Conservation (phyloP, 1,140 invertebrate species). For the Chionoecetes opilio region DNA sequence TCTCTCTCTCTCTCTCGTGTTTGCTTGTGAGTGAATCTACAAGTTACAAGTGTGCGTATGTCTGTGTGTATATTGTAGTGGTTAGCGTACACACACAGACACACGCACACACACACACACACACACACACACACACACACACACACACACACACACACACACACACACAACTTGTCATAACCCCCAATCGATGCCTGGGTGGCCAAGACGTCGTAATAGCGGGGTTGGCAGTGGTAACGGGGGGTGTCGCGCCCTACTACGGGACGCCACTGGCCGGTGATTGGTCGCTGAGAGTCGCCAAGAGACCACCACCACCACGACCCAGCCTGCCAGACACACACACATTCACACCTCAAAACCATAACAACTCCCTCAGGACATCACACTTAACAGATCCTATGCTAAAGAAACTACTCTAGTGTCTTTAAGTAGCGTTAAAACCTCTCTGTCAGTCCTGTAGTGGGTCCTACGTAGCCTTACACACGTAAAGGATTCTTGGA, state of each 20-base stretch:
- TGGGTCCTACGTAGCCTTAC: constrained; percentile 35
- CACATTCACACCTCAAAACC: not conserved
- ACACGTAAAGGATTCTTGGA: constrained; percentile 68
- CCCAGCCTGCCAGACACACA: constrained; percentile 51
- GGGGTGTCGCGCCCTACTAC: constrained; percentile 67
- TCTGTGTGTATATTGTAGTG: constrained; percentile 3
- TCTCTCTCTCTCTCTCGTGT: constrained; percentile 40
- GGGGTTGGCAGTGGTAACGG: constrained; percentile 69
- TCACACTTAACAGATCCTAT: not conserved
- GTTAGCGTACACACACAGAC: not conserved
- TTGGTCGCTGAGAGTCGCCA: constrained; percentile 66
- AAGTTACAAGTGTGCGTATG: not conserved
- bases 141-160: constrained; percentile 59
- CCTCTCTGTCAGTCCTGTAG: not conserved
- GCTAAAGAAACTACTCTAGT: no score
- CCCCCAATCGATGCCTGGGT: not conserved
- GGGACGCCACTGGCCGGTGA: constrained; percentile 58
- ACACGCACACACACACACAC: constrained; percentile 57
- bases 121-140: constrained; percentile 58
- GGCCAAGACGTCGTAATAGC: constrained; percentile 58
- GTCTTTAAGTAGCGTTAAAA: not conserved
- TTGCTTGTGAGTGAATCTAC: not conserved
- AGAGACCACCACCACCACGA: not conserved
- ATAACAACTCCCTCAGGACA: not conserved
- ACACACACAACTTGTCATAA: constrained; percentile 43